These are phyloP conservation scores for Euwallacea similis DNA, from an alignment of 1,140 invertebrate genomes.

Conservation along the genomic window DNA sequence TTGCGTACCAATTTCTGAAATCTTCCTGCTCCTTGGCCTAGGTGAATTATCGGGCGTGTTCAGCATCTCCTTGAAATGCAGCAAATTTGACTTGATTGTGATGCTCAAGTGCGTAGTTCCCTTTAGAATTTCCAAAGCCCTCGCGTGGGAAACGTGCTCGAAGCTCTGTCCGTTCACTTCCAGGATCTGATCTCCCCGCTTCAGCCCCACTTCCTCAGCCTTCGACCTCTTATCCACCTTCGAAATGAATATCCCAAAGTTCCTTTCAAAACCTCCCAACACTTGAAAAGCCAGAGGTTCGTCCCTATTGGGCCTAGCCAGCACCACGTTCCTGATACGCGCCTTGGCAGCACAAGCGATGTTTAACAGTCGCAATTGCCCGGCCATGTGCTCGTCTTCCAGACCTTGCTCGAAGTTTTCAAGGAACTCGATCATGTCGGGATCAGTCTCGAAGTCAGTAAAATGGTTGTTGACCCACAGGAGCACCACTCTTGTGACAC, in stretches of 20 bases:
- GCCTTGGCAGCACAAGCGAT: conserved; percentile 97
- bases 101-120: conserved; percentile 95
- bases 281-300: conserved; percentile 93
- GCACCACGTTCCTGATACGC: conserved; percentile 83
- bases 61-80: conserved; percentile 82
- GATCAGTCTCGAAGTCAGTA: conserved; percentile 97
- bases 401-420: conserved; percentile 89
- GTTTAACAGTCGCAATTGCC: conserved; percentile 82
- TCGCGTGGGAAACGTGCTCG: conserved; percentile 84
- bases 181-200: conserved; percentile 95
- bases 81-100: conserved; percentile 95
- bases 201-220: conserved; percentile 94
- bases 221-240: conserved; percentile 87
- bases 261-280: conserved; percentile 86
- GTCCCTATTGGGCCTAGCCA: conserved; percentile 87
- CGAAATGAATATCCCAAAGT: conserved; percentile 92
- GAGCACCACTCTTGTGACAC: conserved; percentile 92
- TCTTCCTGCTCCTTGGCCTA: conserved; percentile 63
- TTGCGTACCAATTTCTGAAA: conserved; percentile 55
- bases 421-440: conserved; percentile 94
- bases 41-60: conserved; percentile 82
- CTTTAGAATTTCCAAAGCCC: conserved; percentile 89
- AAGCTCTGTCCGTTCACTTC: conserved; percentile 98
- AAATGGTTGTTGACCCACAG: conserved; percentile 99
- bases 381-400: conserved; percentile 83